Evolutionary conservation across 2,888 invertebrate genomes (phyloP).

Genomic region (Drepanosiphum platanoidis): DNA sequence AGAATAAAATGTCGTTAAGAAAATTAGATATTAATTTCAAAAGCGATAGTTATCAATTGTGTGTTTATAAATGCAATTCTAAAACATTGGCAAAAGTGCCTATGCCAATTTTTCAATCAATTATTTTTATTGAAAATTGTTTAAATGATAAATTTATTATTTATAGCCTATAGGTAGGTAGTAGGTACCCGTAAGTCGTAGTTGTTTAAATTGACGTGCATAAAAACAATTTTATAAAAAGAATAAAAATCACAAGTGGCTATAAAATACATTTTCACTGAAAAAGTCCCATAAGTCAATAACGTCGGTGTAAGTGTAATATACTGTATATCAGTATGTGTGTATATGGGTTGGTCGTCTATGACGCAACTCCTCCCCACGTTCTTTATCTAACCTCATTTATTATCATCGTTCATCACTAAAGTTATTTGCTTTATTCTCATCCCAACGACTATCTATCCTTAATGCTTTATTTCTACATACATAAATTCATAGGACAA

Average conservation of each 20-base stretch:
- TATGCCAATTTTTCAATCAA: neutral
- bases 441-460: neutral
- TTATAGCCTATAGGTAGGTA: no score
- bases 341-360: neutral
- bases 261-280: conserved; percentile 17
- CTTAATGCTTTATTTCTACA: neutral
- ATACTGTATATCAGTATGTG: neutral
- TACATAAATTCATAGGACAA: neutral
- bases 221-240: neutral
- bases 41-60: no score
- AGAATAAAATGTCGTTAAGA: no score
- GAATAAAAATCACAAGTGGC: neutral
- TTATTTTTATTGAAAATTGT: neutral
- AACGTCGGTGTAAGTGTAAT: neutral
- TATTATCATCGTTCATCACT: conserved; percentile 10
- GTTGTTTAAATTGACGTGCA: neutral
- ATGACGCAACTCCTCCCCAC: neutral
- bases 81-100: neutral
- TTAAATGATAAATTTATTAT: neutral
- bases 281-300: conserved; percentile 29
- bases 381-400: conserved; percentile 19
- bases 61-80: neutral
- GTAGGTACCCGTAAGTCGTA: neutral
- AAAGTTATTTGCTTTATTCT: conserved; percentile 8
- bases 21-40: no score